These are phyloP conservation scores for Chionodraco myersi DNA, from an alignment of 2,113 vertebrate genomes.

Conservation along the genomic window DNA sequence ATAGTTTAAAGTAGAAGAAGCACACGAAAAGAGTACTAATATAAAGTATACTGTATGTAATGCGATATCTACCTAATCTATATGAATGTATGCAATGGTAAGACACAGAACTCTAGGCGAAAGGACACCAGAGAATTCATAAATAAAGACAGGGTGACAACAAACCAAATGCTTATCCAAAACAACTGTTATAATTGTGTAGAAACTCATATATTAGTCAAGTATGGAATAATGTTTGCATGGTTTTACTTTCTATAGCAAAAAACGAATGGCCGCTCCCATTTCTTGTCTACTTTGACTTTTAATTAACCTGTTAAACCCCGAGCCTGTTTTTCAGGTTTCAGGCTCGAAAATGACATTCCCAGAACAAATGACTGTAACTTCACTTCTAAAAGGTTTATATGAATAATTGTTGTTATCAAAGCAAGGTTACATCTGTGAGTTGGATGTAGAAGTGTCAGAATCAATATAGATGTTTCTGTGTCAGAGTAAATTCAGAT, in stretches of 20 bases:
- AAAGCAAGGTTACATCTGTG: no score
- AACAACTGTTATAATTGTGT: no score
- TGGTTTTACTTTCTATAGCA: not conserved
- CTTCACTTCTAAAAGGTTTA: no score
- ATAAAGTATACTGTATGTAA: not conserved
- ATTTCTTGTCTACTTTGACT: not conserved
- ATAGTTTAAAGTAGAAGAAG: not conserved
- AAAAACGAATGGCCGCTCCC: not conserved
- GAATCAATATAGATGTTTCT: no score
- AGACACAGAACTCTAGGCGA: not conserved
- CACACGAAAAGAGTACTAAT: rapidly evolving
- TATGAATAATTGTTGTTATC: no score
- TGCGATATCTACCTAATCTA: not conserved
- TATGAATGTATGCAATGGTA: not conserved
- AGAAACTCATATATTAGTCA: not conserved
- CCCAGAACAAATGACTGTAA: no score
- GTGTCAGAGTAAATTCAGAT: no score
- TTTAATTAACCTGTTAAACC: no score
- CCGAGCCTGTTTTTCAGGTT: no score
- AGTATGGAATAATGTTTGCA: not conserved
- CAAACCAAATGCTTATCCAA: not conserved
- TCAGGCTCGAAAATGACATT: no score
- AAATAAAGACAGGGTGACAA: not conserved
- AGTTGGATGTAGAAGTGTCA: no score
- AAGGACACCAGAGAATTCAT: not conserved